These are phyloP conservation scores for Chelidonichthys spinosus DNA, from an alignment of 2,797 vertebrate species.

Conservation along the genomic window DNA sequence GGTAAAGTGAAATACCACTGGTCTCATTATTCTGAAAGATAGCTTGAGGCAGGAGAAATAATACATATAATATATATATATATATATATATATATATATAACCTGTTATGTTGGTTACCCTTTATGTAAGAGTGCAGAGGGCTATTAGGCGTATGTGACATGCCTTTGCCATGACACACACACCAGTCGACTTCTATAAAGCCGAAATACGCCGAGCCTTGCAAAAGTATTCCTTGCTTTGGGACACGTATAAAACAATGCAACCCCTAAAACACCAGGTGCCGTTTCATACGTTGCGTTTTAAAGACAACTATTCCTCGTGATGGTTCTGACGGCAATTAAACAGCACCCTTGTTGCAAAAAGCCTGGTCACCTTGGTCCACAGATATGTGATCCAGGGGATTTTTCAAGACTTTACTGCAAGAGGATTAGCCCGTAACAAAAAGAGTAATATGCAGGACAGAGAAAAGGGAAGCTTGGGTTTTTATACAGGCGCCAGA, in stretches of 20 bases:
- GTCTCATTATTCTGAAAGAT: constrained; percentile 75
- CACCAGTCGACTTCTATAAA: constrained; percentile 28
- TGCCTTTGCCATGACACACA: constrained; percentile 68
- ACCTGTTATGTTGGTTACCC: constrained; percentile 33
- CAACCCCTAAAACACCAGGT: constrained; percentile 25
- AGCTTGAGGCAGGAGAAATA: constrained; percentile 46
- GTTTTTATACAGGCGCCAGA: constrained; percentile 27
- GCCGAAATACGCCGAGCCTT: constrained; percentile 23
- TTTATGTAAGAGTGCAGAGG: constrained; percentile 37
- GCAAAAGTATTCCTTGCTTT: constrained; percentile 4
- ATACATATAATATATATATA: background rate
- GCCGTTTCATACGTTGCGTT: constrained; percentile 29
- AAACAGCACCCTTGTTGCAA: constrained; percentile 1
- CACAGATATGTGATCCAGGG: constrained; percentile 33
- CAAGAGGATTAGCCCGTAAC: constrained; percentile 47
- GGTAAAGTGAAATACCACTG: constrained; percentile 70
- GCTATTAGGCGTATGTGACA: constrained; percentile 45
- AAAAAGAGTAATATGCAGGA: constrained; percentile 49
- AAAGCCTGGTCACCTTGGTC: constrained; percentile 51
- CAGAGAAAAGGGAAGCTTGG: constrained; percentile 31
- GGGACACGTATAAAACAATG: constrained; percentile 4
- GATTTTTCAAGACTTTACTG: constrained; percentile 44
- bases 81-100: constrained; percentile 28
- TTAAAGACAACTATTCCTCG: constrained; percentile 39
- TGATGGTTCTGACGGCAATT: constrained; percentile 14